Conservation (phyloP, 2,888 invertebrate species). For the Diarsia mendica region DNA sequence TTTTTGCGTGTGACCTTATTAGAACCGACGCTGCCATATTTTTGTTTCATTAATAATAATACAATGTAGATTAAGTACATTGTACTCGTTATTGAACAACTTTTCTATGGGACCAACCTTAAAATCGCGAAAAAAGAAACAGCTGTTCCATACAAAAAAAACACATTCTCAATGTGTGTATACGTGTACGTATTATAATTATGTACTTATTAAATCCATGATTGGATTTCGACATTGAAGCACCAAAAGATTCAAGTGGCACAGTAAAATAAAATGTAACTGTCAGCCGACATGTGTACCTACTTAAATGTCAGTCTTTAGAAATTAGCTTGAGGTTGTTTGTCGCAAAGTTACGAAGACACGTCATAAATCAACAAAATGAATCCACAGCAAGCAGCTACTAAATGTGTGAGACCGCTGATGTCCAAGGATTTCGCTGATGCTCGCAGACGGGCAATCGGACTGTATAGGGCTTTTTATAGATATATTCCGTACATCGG, state of each 20-base stretch:
- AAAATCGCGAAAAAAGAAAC: too few species aligned
- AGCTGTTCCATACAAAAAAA: too few species aligned
- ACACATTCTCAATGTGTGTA: not conserved
- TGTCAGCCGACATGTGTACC: not conserved
- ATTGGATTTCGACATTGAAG: not conserved
- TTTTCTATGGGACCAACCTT: too few species aligned
- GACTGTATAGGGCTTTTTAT: constrained; percentile 97
- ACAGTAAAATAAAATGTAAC: constrained; percentile 11
- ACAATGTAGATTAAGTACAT: too few species aligned
- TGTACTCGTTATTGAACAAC: too few species aligned
- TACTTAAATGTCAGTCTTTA: constrained; percentile 3
- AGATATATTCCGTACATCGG: constrained; percentile 96
- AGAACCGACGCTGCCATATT: not conserved
- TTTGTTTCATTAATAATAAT: too few species aligned
- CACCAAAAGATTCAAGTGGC: not conserved
- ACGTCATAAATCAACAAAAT: constrained; percentile 18
- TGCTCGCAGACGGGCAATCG: constrained; percentile 94
- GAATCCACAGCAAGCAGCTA: constrained; percentile 21
- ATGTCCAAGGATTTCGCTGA: constrained; percentile 94
- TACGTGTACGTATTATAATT: not conserved
- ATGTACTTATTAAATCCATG: not conserved
- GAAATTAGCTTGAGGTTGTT: not conserved
- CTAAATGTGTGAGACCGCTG: constrained; percentile 94
- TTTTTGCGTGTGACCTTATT: not conserved
- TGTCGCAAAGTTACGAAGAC: not conserved